These are phyloP conservation scores for Lagocephalus sceleratus DNA, from an alignment of 2,797 vertebrate genomes.

Conservation along the genomic window DNA sequence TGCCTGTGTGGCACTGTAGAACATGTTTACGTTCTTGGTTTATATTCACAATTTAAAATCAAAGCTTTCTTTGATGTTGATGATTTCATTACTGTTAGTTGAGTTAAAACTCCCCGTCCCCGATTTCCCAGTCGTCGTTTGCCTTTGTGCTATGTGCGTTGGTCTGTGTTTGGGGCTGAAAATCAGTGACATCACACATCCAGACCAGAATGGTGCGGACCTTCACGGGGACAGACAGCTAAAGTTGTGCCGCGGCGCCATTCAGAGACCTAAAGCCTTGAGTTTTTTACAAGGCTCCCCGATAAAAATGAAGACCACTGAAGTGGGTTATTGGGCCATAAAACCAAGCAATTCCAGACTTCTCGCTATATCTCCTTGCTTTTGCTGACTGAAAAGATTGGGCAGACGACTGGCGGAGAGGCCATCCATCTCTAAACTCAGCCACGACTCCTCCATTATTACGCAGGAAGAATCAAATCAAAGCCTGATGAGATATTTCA, in stretches of 20 bases:
- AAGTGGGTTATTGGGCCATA: constrained; percentile 59
- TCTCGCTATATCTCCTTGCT: constrained; percentile 48
- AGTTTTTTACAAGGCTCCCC: constrained; percentile 27
- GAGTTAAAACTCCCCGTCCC: no score
- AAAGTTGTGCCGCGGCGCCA: constrained; percentile 14
- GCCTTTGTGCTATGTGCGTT: no score
- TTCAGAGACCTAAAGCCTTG: constrained; percentile 17
- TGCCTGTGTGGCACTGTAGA: no score
- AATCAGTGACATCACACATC: no score
- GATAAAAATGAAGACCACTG: constrained; percentile 38
- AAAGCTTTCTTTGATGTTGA: no score
- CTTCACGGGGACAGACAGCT: background rate
- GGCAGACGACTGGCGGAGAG: constrained; percentile 44
- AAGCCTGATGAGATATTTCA: constrained; percentile 74
- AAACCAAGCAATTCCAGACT: constrained; percentile 46
- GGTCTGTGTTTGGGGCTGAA: no score
- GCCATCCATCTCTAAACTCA: constrained; percentile 60
- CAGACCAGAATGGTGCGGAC: background rate
- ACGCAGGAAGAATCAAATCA: constrained; percentile 74
- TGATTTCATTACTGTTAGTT: no score
- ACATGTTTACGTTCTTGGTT: no score
- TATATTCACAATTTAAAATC: no score
- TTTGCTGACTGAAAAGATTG: constrained; percentile 45
- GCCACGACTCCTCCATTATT: constrained; percentile 71
- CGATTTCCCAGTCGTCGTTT: no score